Evolutionary conservation across 23 tunicate species (phyloP), one percentile per base, ranked within the genome.

Genomic region (Clavelina lepadiformis): DNA sequence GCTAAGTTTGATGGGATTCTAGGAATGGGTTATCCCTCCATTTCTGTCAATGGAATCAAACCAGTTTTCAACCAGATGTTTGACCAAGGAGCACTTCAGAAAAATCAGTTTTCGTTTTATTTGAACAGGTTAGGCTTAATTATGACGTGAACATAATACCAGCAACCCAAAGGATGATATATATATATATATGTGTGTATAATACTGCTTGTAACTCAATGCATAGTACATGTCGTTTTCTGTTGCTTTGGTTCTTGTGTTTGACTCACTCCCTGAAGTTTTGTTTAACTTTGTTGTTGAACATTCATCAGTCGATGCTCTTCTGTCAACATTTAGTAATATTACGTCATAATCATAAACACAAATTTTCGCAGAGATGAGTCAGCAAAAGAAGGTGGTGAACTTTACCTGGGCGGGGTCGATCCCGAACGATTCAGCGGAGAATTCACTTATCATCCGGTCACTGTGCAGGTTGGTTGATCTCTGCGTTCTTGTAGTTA

Each of bases 1-100:
- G 98, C 98, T 19, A 76, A 76, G 35, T 91, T 91, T 70, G 98
- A 84, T 55, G 98, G 98, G 46, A 91, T 91, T 36, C 51, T 91
- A 35, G 98, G 98, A 19, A 63, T 91, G 53, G 85, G 74, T 21
- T 91, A 91, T 47, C 98, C 79, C 0, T 23, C 53, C 7, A 91
- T 91, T 46, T 56, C 91, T 34, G 85, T 83, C 1, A 82, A 91
- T 69, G 53, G 64, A 13, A 85, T 85, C 20, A 31, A 18, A 22
- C 98, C 98, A 7, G 91, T 91, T 21, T 91, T 83, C 80, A 91
- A 91, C 38, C 68, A 82, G 33, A 68, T 91, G 91, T 79, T 69
- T 27, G 71, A 59, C n/a, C 72, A 82, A 28, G 61, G 61, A 3
- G 69, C 30, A 2, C 54, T 91, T 4, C 58, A 67, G 19, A 65